Conservation (phyloP, 2,797 vertebrate genomes). For the Propithecus deckenii region DNA sequence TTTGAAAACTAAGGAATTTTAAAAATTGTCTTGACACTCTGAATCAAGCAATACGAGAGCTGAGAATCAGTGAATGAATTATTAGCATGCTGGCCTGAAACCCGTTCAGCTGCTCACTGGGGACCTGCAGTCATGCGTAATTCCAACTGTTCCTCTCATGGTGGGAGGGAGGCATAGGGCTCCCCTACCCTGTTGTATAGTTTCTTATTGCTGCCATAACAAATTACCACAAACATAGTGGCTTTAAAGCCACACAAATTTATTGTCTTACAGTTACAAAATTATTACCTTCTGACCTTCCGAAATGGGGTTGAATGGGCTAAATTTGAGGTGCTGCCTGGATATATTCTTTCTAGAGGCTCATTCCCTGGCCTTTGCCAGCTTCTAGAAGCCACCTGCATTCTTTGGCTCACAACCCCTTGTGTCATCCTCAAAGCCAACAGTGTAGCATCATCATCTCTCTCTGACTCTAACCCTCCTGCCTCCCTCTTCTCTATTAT, state of each 20-base stretch:
- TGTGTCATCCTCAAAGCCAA: not conserved
- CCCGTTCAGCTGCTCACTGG: not conserved
- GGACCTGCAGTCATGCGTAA: not conserved
- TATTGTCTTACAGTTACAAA: not conserved
- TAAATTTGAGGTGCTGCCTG: not conserved
- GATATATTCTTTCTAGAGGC: not conserved
- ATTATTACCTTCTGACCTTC: not conserved
- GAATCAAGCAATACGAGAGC: not conserved
- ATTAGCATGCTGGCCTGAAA: not conserved
- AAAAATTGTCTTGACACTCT: not conserved
- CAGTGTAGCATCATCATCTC: not conserved
- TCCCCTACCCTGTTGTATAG: not conserved
- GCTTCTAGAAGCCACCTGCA: not conserved
- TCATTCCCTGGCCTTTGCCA: not conserved
- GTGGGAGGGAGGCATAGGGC: fast-evolving
- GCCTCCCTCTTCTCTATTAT: not conserved
- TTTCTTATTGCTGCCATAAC: not conserved
- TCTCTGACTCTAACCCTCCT: not conserved
- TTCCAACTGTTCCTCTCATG: not conserved
- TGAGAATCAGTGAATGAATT: not conserved
- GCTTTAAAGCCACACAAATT: not conserved
- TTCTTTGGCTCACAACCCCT: not conserved
- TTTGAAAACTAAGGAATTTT: constrained; percentile 6
- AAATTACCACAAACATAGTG: not conserved
- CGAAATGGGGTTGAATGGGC: not conserved